phyloP scores from a whole-genome alignment of 30 jellyfish, hydroid and myxozoan genomes.

The Hydra vulgaris region DNA sequence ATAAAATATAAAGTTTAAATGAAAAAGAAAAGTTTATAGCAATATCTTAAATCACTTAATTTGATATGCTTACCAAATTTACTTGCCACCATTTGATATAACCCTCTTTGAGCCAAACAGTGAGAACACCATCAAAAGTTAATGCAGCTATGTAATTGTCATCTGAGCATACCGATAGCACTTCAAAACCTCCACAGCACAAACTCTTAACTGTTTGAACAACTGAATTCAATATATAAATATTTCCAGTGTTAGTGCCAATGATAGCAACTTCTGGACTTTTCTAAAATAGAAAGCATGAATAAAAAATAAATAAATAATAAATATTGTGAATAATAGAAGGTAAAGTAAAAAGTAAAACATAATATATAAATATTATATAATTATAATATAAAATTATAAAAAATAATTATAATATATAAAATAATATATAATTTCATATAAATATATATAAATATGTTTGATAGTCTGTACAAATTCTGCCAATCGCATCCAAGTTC shows the following conservation, averaged over 20 bases:
- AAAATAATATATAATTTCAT: no score
- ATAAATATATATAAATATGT: no score
- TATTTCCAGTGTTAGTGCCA: constrained; percentile 18
- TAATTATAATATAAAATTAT: no score
- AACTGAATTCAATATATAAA: constrained; percentile 17
- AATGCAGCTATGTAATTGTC: constrained; percentile 24
- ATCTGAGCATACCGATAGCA: constrained; percentile 22
- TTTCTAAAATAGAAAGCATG: background rate
- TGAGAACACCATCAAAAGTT: constrained; percentile 14
- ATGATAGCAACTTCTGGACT: constrained; percentile 29
- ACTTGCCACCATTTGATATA: constrained; percentile 31
- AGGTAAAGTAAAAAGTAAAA: no score
- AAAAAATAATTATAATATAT: no score
- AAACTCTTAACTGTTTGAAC: constrained; percentile 19
- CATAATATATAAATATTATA: no score
- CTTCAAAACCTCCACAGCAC: constrained; percentile 19
- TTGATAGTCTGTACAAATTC: no score
- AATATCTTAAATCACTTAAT: no score
- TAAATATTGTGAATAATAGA: no score
- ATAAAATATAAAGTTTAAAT: background rate
- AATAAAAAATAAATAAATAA: no score
- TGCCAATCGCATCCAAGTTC: no score
- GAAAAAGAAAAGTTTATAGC: no score
- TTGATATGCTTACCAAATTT: constrained; percentile 16
- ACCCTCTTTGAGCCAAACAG: constrained; percentile 36